phyloP scores from a whole-genome alignment of 2,113 vertebrate genomes.

The Jaculus jaculus region DNA sequence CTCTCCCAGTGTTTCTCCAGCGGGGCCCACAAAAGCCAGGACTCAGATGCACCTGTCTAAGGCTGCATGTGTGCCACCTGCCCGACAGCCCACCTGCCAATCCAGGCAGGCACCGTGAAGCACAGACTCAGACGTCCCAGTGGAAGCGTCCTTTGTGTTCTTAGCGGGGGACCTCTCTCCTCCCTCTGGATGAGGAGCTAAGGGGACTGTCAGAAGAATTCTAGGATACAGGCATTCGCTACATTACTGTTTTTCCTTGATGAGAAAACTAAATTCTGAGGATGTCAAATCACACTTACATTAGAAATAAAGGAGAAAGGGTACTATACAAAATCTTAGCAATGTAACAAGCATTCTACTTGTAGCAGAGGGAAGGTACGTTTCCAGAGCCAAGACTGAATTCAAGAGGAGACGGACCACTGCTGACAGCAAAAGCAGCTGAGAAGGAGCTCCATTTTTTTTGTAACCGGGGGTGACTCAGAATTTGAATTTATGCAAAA shows the following conservation, averaged over 20 bases:
- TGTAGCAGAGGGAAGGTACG: neutral
- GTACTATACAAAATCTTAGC: neutral
- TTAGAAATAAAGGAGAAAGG: neutral
- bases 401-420: neutral
- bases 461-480: neutral
- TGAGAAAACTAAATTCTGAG: neutral
- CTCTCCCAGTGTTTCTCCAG: neutral
- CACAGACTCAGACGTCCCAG: too few species aligned
- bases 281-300: neutral
- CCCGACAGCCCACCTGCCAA: rapidly evolving
- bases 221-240: neutral
- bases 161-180: rapidly evolving
- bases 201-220: neutral
- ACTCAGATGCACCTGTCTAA: rapidly evolving
- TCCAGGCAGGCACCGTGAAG: rapidly evolving
- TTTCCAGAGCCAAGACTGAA: neutral
- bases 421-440: neutral
- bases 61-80: too few species aligned
- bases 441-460: neutral
- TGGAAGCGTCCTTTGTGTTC: neutral
- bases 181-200: neutral
- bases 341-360: neutral
- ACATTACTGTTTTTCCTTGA: neutral
- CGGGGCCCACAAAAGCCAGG: neutral
- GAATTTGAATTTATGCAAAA: conserved; percentile 27